phyloP scores from a whole-genome alignment of 1,140 invertebrate genomes.

The Drosophila punjabiensis region DNA sequence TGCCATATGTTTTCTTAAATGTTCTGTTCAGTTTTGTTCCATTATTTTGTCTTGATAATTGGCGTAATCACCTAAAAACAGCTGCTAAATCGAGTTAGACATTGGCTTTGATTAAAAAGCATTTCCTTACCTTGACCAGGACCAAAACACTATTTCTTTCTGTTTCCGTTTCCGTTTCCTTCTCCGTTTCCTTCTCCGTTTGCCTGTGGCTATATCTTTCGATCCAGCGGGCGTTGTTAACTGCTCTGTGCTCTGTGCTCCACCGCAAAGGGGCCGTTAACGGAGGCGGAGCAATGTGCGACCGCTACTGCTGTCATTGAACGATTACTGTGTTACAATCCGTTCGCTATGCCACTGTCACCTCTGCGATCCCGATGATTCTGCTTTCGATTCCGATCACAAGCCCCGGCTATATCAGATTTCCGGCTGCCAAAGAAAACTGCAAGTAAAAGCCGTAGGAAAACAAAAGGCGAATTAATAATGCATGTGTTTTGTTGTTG shows the following conservation, averaged over 20 bases:
- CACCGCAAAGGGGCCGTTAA: conserved; percentile 3
- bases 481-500: conserved; percentile 31
- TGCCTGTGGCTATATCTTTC: conserved; percentile 5
- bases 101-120: background rate
- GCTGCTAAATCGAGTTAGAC: conserved; percentile 1
- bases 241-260: conserved; percentile 22
- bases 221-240: conserved; percentile 46
- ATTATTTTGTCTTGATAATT: background rate
- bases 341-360: conserved; percentile 2
- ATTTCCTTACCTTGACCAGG: conserved; percentile 45
- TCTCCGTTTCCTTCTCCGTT: too few species aligned
- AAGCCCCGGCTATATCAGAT: conserved; percentile 48
- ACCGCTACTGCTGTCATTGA: conserved; percentile 69
- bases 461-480: conserved; percentile 37
- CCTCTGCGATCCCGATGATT: conserved; percentile 2
- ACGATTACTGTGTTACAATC: conserved; percentile 47
- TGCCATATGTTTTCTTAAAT: background rate
- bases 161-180: background rate
- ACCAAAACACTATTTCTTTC: conserved; percentile 14
- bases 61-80: background rate
- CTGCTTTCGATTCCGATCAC: conserved; percentile 8
- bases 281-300: conserved; percentile 14
- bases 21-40: background rate
- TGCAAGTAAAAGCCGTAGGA: conserved; percentile 22
- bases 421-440: conserved; percentile 42